These are phyloP conservation scores for Zaprionus nigranus DNA, from an alignment of 1,140 invertebrate genomes.

Conservation along the genomic window DNA sequence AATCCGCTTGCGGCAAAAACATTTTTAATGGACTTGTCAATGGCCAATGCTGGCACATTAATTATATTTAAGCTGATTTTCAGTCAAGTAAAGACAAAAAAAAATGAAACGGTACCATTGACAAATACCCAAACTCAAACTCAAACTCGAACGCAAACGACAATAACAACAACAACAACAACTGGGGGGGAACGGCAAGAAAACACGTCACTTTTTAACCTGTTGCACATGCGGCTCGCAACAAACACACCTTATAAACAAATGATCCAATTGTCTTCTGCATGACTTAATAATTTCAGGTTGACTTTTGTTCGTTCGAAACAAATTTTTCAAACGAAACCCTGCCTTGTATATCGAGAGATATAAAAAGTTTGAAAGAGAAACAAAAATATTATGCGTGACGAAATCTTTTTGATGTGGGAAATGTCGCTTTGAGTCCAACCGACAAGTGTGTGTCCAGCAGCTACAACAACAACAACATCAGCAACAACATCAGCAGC, in stretches of 20 bases:
- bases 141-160: slow-evolving; percentile 12
- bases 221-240: slow-evolving; percentile 65
- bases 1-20: slow-evolving; percentile 32
- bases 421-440: slow-evolving; percentile 79
- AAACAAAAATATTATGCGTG: slow-evolving; percentile 74
- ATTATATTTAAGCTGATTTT: slow-evolving; percentile 81
- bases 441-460: slow-evolving; percentile 81
- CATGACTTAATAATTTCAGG: slow-evolving; percentile 69
- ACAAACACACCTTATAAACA: slow-evolving; percentile 75
- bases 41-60: slow-evolving; percentile 77
- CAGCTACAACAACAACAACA: slow-evolving; percentile 42
- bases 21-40: slow-evolving; percentile 82
- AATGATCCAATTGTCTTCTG: slow-evolving; percentile 83
- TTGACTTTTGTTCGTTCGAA: slow-evolving; percentile 51
- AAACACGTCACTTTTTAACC: slow-evolving; percentile 70
- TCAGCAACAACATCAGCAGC: slow-evolving; percentile 36
- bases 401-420: slow-evolving; percentile 83
- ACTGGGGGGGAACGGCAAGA: slow-evolving; percentile 22
- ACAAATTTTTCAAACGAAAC: slow-evolving; percentile 71
- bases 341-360: slow-evolving; percentile 30
- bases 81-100: slow-evolving; percentile 47
- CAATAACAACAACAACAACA: slow-evolving; percentile 2
- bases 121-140: slow-evolving; percentile 47
- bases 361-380: slow-evolving; percentile 43
- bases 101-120: slow-evolving; percentile 56